A percentile compares a stretch with the other conserved stretches of the same genome.
Evolutionary conservation across 2,113 vertebrate genomes (phyloP).

Genomic region (Cephalophus harveyi): DNA sequence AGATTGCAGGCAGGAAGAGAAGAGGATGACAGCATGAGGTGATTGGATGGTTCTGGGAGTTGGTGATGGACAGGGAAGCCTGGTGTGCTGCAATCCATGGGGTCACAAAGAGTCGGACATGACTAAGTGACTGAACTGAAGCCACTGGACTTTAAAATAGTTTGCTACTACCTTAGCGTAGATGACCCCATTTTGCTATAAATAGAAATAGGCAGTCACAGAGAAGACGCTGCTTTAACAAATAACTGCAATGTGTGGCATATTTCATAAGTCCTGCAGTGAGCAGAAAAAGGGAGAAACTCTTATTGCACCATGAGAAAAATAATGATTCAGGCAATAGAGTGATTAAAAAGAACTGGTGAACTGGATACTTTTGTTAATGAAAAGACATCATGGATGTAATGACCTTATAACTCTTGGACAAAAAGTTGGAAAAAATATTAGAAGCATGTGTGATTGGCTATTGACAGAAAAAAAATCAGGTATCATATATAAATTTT

Average conservation of each 20-base stretch:
- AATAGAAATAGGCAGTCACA: not conserved
- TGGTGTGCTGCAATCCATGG: not conserved
- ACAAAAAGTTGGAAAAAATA: not conserved
- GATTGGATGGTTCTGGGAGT: not conserved
- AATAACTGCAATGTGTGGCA: not conserved
- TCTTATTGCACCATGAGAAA: not conserved
- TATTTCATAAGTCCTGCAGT: not conserved
- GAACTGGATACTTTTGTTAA: not conserved
- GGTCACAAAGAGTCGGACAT: fast-evolving
- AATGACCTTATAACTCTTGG: not conserved
- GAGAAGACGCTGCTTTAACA: not conserved
- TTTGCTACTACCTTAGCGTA: not conserved
- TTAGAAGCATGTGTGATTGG: not conserved
- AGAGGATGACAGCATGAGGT: not conserved
- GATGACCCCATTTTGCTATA: not conserved
- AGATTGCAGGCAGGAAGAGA: not conserved
- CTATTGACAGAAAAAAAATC: not conserved
- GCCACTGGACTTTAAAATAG: not conserved
- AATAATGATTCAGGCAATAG: not conserved
- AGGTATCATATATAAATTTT: not conserved
- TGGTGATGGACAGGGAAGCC: not conserved
- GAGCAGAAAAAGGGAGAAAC: not conserved
- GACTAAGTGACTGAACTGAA: not conserved
- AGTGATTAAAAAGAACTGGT: not conserved
- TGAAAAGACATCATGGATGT: not conserved